These are phyloP conservation scores for Seira sanloemensis DNA, from an alignment of 2,888 invertebrate genomes.

Conservation along the genomic window DNA sequence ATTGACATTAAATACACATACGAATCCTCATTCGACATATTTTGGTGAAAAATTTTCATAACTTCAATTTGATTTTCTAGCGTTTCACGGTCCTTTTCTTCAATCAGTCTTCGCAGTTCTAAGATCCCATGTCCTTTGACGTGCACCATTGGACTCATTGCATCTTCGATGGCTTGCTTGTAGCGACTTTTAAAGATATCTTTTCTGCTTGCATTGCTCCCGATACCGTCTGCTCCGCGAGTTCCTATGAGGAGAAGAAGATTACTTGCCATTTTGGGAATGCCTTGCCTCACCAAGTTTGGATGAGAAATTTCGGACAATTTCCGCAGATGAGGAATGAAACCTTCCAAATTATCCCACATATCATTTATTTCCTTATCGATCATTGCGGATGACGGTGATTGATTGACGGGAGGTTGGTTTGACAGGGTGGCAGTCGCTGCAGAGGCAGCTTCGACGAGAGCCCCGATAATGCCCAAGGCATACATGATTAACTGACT, in stretches of 20 bases:
- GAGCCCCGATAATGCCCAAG: slow-evolving; percentile 64
- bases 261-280: slow-evolving; percentile 66
- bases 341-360: slow-evolving; percentile 60
- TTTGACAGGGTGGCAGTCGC: not conserved
- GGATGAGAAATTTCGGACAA: slow-evolving; percentile 40
- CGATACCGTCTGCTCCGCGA: slow-evolving; percentile 35
- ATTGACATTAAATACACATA: slow-evolving; percentile 89
- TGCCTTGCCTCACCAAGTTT: slow-evolving; percentile 36
- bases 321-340: slow-evolving; percentile 62
- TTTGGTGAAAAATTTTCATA: slow-evolving; percentile 85
- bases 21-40: slow-evolving; percentile 86
- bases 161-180: slow-evolving; percentile 82
- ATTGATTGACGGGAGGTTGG: slow-evolving; percentile 5
- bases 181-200: slow-evolving; percentile 76
- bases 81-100: slow-evolving; percentile 81
- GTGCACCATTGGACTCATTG: slow-evolving; percentile 85
- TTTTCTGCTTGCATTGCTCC: slow-evolving; percentile 69
- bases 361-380: slow-evolving; percentile 29
- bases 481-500: slow-evolving; percentile 61
- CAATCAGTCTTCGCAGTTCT: slow-evolving; percentile 83
- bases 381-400: not conserved
- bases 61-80: slow-evolving; percentile 82
- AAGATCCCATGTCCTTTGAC: slow-evolving; percentile 88
- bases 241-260: slow-evolving; percentile 65
- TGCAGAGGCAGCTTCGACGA: slow-evolving; percentile 60